Conservation (phyloP, 2,888 invertebrate species). For the Coleophora deauratella region DNA sequence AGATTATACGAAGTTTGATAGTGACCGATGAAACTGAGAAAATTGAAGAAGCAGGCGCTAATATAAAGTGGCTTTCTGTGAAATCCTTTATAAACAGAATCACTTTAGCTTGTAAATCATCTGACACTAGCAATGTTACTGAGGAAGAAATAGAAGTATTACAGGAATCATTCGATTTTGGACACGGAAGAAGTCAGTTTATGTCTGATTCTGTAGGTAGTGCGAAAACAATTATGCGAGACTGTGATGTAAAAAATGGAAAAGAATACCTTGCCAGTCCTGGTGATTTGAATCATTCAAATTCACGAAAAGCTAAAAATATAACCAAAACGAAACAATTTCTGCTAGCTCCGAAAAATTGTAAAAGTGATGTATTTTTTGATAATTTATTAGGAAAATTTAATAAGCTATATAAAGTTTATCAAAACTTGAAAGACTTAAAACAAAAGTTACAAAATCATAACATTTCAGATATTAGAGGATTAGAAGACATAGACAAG, state of each 20-base stretch:
- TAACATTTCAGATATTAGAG: too few species aligned
- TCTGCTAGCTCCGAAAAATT: too few species aligned
- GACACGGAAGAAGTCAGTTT: background rate
- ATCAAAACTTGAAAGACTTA: background rate
- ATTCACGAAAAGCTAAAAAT: too few species aligned
- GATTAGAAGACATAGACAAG: background rate
- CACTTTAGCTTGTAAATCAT: constrained; percentile 10
- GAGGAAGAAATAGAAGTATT: constrained; percentile 21
- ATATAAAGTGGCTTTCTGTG: constrained; percentile 21
- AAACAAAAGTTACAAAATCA: background rate
- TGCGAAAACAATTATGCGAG: background rate
- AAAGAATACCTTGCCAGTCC: too few species aligned
- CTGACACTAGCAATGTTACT: constrained; percentile 13
- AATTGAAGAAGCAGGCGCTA: constrained; percentile 7
- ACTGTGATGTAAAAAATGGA: too few species aligned
- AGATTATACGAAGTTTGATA: constrained; percentile 22
- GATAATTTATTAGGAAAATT: constrained; percentile 3
- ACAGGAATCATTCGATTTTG: constrained; percentile 10
- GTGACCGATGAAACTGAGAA: constrained; percentile 11
- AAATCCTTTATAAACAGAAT: constrained; percentile 21
- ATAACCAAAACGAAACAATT: too few species aligned
- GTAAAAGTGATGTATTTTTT: background rate
- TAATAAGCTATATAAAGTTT: background rate
- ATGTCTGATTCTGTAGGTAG: background rate
- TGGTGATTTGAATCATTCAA: too few species aligned